These are phyloP conservation scores for Thunnus thynnus DNA, from an alignment of 2,113 vertebrate genomes.

Conservation along the genomic window DNA sequence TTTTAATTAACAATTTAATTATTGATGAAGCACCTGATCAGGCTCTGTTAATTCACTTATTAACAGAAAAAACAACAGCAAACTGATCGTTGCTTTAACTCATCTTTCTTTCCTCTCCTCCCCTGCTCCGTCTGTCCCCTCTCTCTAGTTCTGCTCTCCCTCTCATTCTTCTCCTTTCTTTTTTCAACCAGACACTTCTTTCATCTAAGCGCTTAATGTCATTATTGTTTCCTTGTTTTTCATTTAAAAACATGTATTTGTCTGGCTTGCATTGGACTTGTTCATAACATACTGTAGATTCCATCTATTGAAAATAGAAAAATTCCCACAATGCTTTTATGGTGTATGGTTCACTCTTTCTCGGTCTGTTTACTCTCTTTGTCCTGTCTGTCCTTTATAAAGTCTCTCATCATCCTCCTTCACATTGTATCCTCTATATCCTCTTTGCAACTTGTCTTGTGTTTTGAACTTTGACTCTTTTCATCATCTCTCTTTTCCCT, in stretches of 20 bases:
- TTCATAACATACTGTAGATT: background rate
- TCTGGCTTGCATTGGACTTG: background rate
- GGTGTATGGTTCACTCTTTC: background rate
- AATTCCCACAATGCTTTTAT: background rate
- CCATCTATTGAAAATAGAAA: background rate
- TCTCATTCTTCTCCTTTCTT: background rate
- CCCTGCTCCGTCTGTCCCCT: background rate
- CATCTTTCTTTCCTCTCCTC: background rate
- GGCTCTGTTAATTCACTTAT: constrained; percentile 60
- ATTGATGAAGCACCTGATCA: constrained; percentile 69
- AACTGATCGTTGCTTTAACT: constrained; percentile 48
- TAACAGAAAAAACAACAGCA: constrained; percentile 58
- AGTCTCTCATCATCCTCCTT: background rate
- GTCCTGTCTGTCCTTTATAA: background rate
- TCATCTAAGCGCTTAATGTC: background rate
- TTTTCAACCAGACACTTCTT: constrained; percentile 4
- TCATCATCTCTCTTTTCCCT: background rate
- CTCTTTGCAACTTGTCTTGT: background rate
- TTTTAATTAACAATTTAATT: constrained; percentile 76
- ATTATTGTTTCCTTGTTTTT: constrained; percentile 1
- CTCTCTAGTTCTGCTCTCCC: background rate
- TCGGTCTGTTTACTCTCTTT: background rate
- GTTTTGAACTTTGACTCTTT: background rate
- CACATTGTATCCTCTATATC: background rate
- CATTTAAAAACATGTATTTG: background rate